phyloP scores from a whole-genome alignment of 2,888 invertebrate species.

The Drosophila subsilvestris region DNA sequence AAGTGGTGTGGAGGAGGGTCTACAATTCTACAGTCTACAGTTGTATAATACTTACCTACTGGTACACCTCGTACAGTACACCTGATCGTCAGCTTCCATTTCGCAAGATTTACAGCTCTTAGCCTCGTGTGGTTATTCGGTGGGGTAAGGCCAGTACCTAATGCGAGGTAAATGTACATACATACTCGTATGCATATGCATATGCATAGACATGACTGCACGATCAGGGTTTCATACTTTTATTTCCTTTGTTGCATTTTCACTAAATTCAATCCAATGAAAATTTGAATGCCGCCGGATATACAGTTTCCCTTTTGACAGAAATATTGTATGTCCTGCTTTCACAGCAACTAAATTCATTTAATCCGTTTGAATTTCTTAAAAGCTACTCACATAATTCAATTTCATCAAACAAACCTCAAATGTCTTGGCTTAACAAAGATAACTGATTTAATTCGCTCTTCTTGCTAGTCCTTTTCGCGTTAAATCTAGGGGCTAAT shows the following conservation, averaged over 20 bases:
- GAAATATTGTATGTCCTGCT: slow-evolving; percentile 21
- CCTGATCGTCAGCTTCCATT: slow-evolving; percentile 71
- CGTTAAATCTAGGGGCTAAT: slow-evolving; percentile 24
- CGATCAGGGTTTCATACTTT: slow-evolving; percentile 26
- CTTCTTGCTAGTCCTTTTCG: slow-evolving; percentile 28
- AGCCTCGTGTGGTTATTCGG: slow-evolving; percentile 25
- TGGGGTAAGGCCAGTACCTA: slow-evolving; percentile 4
- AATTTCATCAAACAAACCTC: slow-evolving; percentile 39
- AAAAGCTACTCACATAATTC: slow-evolving; percentile 39
- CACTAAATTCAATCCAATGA: background rate
- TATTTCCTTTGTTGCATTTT: slow-evolving; percentile 6
- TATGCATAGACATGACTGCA: slow-evolving; percentile 19
- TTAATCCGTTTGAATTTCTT: slow-evolving; percentile 29
- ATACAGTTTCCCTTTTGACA: slow-evolving; percentile 8
- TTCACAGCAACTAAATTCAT: slow-evolving; percentile 21
- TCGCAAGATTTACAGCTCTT: slow-evolving; percentile 52
- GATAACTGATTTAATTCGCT: slow-evolving; percentile 38
- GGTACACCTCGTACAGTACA: slow-evolving; percentile 51
- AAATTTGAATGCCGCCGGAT: background rate
- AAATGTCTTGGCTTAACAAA: slow-evolving; percentile 30
- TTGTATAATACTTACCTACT: slow-evolving; percentile 63
- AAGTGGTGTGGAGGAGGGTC: slow-evolving; percentile 60
- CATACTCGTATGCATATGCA: slow-evolving; percentile 16
- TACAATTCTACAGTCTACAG: slow-evolving; percentile 69
- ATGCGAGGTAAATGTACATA: background rate